Evolutionary conservation across 2,797 vertebrate species (phyloP).

Genomic region (Poecilia gillii): DNA sequence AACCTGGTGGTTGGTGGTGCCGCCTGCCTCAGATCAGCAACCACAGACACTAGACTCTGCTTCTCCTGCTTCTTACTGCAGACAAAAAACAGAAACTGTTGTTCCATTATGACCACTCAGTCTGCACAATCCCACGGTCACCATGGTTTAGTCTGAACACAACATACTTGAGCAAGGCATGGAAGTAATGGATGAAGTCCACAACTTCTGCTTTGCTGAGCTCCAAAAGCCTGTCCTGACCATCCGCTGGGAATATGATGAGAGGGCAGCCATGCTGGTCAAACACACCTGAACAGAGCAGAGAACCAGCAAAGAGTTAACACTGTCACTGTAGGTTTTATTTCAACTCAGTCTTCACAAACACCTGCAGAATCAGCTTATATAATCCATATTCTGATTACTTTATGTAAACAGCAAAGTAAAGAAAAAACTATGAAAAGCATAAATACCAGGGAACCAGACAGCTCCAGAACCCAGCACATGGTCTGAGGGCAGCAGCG

Average conservation of each 20-base stretch:
- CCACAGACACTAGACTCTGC: conserved; percentile 70
- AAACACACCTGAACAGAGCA: conserved; percentile 70
- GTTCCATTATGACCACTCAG: background rate
- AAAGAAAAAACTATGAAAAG: background rate
- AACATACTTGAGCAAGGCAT: conserved; percentile 75
- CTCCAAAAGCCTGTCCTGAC: conserved; percentile 67
- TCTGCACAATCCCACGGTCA: background rate
- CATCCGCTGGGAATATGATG: conserved; percentile 76
- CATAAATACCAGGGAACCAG: conserved; percentile 76
- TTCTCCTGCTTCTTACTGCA: conserved; percentile 72
- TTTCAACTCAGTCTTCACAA: background rate
- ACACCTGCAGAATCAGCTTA: background rate
- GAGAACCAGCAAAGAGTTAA: background rate
- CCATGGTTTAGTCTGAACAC: background rate
- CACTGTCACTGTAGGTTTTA: background rate
- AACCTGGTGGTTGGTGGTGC: conserved; percentile 42
- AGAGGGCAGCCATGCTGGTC: conserved; percentile 81
- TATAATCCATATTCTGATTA: background rate
- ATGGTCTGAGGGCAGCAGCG: conserved; percentile 70
- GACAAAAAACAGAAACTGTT: background rate
- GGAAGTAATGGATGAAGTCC: conserved; percentile 80
- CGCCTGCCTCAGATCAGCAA: conserved; percentile 75
- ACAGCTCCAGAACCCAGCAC: conserved; percentile 79
- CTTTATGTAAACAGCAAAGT: background rate
- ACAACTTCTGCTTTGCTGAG: conserved; percentile 76